Evolutionary conservation across 2,888 invertebrate species (phyloP), one percentile per base, ranked within the genome.

Genomic region (Podotricha telesiphe): DNA sequence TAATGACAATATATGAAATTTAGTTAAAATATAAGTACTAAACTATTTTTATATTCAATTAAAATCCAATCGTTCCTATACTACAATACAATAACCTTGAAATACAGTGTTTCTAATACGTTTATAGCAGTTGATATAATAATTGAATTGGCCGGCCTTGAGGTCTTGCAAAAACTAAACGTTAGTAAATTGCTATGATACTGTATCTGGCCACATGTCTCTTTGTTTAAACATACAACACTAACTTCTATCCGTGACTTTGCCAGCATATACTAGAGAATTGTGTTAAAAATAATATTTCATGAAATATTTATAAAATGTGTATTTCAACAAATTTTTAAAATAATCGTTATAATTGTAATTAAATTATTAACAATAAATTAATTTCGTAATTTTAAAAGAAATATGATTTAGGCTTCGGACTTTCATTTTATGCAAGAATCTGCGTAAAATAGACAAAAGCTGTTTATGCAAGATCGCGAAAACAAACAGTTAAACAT

Each of bases 41-140:
- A 20, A 45, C 42, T n/a, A 59, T 11, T 11, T 8, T 22, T 22
- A 42, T 45, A 62, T 48, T 19, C 19, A 19, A 34, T 34, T 48
- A 13, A 48, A 48, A 62, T 34, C 17, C n/a, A 17, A 48, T 28
- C 47, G 20, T 19, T 62, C 11, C 34, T 34, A 34, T 51, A 4
- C 10, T 34, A 10, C 19, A 20, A 56, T 34, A 10, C 19, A 20
- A 56, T 17, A 59, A 37, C 65, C 65, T 47, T 69, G 61, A 69
- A 20, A 51, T 63, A 63, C 15, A 28, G 48, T 15, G 65, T 40
- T 13, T 20, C 55, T 40, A 65, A 69, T 53, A 45, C n/a, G 45
- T 62, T 69, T 28, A 69, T 61, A 40, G 47, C 59, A 40, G 55
- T 65, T 65, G 20, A 10, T 50, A n/a, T 37, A 34, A 15, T 34